Percentiles rank a stretch among this genome's conserved stretches.
phyloP scores from a whole-genome alignment of 2,888 invertebrate species.

The Archaeoteleia sp. region DNA sequence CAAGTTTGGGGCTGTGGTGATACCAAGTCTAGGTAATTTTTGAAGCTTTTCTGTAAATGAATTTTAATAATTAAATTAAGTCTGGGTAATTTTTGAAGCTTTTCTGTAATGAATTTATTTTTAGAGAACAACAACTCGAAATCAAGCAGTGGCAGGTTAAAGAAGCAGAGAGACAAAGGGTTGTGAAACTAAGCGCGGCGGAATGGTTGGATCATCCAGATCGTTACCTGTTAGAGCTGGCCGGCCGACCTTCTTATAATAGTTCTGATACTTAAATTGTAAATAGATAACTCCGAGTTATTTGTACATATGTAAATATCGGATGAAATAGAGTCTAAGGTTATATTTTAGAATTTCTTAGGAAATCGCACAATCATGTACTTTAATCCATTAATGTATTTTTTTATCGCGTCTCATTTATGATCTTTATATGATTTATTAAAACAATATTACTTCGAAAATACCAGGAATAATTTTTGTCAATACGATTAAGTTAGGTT shows the following conservation, averaged over 20 bases:
- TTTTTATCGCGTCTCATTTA: no score
- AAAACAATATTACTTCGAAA: no score
- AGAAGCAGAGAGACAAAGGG: conserved; percentile 89
- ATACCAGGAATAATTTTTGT: no score
- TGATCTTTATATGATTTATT: no score
- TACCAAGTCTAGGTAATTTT: conserved; percentile 76
- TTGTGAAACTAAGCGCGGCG: conserved; percentile 89
- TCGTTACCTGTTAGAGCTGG: conserved; percentile 90
- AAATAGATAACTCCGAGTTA: conserved; percentile 4
- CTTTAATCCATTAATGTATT: no score
- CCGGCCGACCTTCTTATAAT: conserved; percentile 88
- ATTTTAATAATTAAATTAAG: conserved; percentile 58
- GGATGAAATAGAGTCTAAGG: background rate
- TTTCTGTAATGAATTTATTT: conserved; percentile 54
- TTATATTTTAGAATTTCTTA: background rate
- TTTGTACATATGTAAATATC: conserved; percentile 50
- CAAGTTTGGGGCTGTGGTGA: conserved; percentile 93
- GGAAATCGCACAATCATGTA: no score
- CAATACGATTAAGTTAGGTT: no score
- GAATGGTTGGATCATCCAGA: conserved; percentile 98
- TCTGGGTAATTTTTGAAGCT: conserved; percentile 76
- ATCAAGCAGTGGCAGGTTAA: conserved; percentile 93
- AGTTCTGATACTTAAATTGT: conserved; percentile 77
- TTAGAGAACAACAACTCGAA: conserved; percentile 88
- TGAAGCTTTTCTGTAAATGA: no score